These are phyloP conservation scores for Amblyornis subalaris DNA, from an alignment of 2,113 vertebrate genomes.

Conservation along the genomic window DNA sequence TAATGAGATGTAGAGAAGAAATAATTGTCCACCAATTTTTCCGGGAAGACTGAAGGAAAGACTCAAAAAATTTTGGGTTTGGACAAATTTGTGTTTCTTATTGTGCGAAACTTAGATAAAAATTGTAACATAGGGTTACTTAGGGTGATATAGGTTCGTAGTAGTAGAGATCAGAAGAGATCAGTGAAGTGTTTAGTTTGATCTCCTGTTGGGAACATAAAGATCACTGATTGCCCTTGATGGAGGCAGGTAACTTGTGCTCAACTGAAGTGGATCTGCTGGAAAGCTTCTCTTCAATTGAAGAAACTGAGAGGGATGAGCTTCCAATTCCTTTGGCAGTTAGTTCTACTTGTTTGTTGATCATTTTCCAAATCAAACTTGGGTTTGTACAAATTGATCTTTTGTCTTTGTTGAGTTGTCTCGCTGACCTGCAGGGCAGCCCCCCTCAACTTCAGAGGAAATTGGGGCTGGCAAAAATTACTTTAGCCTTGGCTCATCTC, in stretches of 20 bases:
- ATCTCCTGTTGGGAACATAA: neutral
- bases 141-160: neutral
- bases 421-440: rapidly evolving
- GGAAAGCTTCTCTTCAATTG: neutral
- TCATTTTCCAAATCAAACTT: neutral
- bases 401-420: neutral
- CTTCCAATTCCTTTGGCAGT: neutral
- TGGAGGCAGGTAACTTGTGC: neutral
- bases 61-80: neutral
- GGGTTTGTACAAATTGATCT: neutral
- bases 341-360: neutral
- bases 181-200: neutral
- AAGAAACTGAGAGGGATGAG: neutral
- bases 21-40: neutral
- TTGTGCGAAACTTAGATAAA: neutral
- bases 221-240: neutral
- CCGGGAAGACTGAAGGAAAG: neutral
- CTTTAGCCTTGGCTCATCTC: neutral
- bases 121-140: neutral
- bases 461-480: neutral
- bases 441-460: neutral
- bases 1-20: neutral
- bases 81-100: neutral
- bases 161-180: neutral
- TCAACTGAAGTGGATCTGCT: neutral